These are phyloP conservation scores for Atethmia centrago DNA, from an alignment of 2,888 invertebrate species.

Conservation along the genomic window DNA sequence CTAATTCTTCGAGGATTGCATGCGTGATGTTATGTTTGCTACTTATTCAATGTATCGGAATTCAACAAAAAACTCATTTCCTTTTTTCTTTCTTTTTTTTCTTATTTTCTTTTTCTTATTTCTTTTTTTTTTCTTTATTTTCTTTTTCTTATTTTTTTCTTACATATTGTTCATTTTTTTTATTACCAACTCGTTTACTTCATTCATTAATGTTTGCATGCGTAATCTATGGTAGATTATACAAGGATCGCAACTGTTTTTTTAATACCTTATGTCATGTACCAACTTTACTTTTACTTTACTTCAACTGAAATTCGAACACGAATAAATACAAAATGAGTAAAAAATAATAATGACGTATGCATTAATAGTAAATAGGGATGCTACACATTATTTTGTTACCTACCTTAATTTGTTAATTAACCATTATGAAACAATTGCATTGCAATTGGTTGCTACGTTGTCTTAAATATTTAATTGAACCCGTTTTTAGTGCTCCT, in stretches of 20 bases:
- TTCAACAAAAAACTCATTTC: constrained; percentile 1
- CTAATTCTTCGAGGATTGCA: not conserved
- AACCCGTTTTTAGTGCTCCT: constrained; percentile 37
- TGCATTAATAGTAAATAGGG: constrained; percentile 6
- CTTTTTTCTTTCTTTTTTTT: no score
- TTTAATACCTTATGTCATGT: no score
- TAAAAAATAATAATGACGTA: constrained; percentile 13
- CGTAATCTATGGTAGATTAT: no score
- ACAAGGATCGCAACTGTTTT: no score
- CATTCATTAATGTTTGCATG: no score
- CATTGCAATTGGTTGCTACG: constrained; percentile 30
- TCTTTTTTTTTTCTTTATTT: no score
- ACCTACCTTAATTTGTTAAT: constrained; percentile 16
- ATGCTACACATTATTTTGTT: not conserved
- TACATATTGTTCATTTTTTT: no score
- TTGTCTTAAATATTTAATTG: constrained; percentile 56
- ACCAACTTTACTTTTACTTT: no score
- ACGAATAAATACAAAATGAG: constrained; percentile 17
- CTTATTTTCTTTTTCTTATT: no score
- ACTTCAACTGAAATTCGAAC: constrained; percentile 12
- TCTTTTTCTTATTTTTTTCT: no score
- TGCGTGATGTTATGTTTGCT: not conserved
- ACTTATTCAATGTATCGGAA: not conserved
- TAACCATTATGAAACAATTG: constrained; percentile 27
- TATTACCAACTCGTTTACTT: no score